phyloP scores from a whole-genome alignment of 2,888 invertebrate genomes.

The Apodemia zela region DNA sequence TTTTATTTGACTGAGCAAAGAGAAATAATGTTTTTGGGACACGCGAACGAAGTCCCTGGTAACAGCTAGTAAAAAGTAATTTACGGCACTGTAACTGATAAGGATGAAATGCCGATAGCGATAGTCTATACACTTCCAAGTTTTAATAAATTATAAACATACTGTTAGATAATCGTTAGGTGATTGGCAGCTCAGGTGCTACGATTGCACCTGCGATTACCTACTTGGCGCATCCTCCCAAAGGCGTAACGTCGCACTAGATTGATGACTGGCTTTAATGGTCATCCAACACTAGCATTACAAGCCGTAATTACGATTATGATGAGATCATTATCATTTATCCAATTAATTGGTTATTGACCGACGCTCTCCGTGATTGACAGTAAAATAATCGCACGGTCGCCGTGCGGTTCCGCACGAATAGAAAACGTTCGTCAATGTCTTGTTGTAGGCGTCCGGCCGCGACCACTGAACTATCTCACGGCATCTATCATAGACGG shows the following conservation, averaged over 20 bases:
- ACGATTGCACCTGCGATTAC: not conserved
- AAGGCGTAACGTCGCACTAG: not conserved
- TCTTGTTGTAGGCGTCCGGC: conserved; percentile 5
- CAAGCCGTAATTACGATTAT: not conserved
- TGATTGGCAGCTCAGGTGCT: not conserved
- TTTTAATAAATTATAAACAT: not conserved
- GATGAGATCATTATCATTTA: conserved; percentile 13
- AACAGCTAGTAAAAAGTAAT: too few relatives aligned
- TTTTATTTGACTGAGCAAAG: too few relatives aligned
- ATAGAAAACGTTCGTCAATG: conserved; percentile 19
- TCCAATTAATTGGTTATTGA: conserved; percentile 14
- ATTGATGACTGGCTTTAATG: not conserved
- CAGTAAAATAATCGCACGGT: conserved; percentile 24
- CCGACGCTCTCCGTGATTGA: conserved; percentile 20
- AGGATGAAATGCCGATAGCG: too few relatives aligned
- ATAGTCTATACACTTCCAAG: too few relatives aligned
- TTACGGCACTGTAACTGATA: too few relatives aligned
- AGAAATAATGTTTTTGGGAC: too few relatives aligned
- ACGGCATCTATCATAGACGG: conserved; percentile 14
- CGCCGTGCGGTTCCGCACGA: conserved; percentile 23
- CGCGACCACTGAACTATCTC: conserved; percentile 20
- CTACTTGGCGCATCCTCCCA: not conserved
- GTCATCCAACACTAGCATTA: not conserved
- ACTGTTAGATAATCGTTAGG: not conserved
- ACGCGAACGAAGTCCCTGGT: too few relatives aligned